Evolutionary conservation across 2,113 vertebrate genomes (phyloP).

Genomic region (Casuarius casuarius): DNA sequence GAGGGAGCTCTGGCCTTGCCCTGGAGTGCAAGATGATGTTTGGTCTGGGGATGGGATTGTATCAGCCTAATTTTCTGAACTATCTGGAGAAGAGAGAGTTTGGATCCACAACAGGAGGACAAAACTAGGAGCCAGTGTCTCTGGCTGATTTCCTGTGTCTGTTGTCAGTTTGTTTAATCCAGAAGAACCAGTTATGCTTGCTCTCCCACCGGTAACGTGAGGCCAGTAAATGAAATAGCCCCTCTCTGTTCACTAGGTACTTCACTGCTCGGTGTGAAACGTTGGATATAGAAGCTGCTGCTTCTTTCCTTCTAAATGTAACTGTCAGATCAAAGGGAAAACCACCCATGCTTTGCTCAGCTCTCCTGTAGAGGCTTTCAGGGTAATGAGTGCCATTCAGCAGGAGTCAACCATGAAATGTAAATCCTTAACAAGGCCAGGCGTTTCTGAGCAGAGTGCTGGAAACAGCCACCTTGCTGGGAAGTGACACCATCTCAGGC

Average conservation of each 20-base stretch:
- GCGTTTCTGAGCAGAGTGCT: background rate
- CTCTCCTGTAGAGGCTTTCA: background rate
- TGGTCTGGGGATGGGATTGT: background rate
- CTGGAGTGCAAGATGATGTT: accelerated
- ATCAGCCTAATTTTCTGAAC: background rate
- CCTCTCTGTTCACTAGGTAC: background rate
- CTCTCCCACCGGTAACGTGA: background rate
- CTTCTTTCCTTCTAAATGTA: background rate
- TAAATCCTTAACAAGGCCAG: background rate
- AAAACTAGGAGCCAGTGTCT: background rate
- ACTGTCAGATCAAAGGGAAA: constrained; percentile 18
- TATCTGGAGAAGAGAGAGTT: background rate
- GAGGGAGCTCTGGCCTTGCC: background rate
- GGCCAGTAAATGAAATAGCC: background rate
- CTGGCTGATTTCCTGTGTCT: background rate
- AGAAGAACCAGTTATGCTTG: constrained; percentile 51
- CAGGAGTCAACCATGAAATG: background rate
- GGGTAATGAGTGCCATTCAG: background rate
- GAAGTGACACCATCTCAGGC: background rate
- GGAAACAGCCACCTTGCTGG: background rate
- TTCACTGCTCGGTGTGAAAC: background rate
- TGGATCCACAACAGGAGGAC: background rate
- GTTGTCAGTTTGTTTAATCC: background rate
- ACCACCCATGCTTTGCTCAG: background rate
- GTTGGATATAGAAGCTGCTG: background rate